Conservation (phyloP, 2,888 invertebrate genomes). For the Latrodectus hesperus region DNA sequence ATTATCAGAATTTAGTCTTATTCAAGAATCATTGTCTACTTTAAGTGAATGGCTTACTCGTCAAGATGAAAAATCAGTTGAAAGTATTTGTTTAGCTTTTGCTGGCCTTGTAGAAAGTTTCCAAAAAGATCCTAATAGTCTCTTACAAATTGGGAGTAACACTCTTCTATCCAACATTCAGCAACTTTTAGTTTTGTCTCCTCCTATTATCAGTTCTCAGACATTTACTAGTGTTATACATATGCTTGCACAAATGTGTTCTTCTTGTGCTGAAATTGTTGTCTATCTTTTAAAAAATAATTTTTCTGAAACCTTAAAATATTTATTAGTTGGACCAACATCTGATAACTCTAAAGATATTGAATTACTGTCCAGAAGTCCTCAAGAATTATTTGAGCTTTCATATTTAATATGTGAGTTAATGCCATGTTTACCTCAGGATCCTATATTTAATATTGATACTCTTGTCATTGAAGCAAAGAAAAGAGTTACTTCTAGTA, state of each 20-base stretch:
- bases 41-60: conserved; percentile 83
- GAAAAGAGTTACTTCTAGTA: conserved; percentile 79
- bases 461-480: conserved; percentile 82
- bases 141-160: conserved; percentile 94
- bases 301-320: conserved; percentile 95
- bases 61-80: conserved; percentile 97
- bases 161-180: conserved; percentile 94
- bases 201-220: conserved; percentile 92
- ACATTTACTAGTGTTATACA: conserved; percentile 97
- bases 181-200: conserved; percentile 83
- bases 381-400: conserved; percentile 97
- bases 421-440: conserved; percentile 95
- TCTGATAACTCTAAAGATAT: conserved; percentile 41
- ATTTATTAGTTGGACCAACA: conserved; percentile 82
- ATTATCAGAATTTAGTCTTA: conserved; percentile 94
- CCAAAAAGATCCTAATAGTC: conserved; percentile 89
- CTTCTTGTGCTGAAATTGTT: conserved; percentile 94
- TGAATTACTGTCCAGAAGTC: conserved; percentile 84
- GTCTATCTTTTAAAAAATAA: conserved; percentile 93
- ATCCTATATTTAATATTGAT: conserved; percentile 96
- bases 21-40: conserved; percentile 89
- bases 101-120: conserved; percentile 97
- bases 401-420: conserved; percentile 96
- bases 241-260: conserved; percentile 96
- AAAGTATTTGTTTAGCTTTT: conserved; percentile 97